Conservation (phyloP, 1,140 invertebrate genomes). For the Bombus superbus region DNA sequence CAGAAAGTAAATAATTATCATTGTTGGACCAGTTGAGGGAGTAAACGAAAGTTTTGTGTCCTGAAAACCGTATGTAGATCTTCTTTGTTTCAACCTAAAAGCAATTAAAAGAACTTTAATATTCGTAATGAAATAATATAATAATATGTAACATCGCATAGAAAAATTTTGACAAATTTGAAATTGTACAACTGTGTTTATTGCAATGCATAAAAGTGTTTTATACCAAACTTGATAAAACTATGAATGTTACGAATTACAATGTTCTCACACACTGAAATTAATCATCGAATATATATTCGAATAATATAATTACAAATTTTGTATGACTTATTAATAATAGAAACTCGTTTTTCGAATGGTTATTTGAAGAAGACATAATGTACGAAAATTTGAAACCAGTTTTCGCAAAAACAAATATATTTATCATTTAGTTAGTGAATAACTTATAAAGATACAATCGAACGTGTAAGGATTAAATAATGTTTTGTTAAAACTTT, state of each 20-base stretch:
- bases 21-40: slow-evolving; percentile 85
- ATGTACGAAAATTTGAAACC: background rate
- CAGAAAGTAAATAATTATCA: slow-evolving; percentile 84
- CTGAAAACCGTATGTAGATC: slow-evolving; percentile 74
- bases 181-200: too few relatives aligned
- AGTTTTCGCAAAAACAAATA: too few relatives aligned
- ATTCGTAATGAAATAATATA: background rate
- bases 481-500: background rate
- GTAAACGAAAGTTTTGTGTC: slow-evolving; percentile 86
- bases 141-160: background rate
- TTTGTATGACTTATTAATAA: background rate
- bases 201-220: too few relatives aligned
- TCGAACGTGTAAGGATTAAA: background rate
- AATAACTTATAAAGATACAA: too few relatives aligned
- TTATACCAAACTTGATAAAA: too few relatives aligned
- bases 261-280: background rate
- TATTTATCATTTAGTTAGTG: too few relatives aligned
- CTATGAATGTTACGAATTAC: background rate
- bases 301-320: background rate
- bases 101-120: background rate
- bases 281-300: background rate
- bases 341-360: background rate
- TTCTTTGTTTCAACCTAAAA: slow-evolving; percentile 71
- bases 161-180: background rate
- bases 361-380: background rate